Conservation (phyloP, 2,113 vertebrate species). For the Indicator indicator region DNA sequence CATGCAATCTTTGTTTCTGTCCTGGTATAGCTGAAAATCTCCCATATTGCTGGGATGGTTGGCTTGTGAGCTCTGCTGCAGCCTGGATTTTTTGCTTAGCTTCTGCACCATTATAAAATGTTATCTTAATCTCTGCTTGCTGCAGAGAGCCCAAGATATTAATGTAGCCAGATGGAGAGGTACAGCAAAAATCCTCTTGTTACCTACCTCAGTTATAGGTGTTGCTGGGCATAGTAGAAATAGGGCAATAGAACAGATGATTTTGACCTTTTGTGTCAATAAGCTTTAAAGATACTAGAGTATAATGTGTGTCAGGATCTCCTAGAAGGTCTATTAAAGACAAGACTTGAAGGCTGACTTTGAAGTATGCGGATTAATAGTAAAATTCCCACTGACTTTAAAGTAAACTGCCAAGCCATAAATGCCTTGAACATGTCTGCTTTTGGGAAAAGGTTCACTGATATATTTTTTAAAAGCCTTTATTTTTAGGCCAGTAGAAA, state of each 20-base stretch:
- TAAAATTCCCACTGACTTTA: not conserved
- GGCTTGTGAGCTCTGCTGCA: not conserved
- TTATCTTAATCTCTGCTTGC: not conserved
- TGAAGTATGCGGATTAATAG: not conserved
- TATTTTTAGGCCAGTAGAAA: not conserved
- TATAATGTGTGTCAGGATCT: not conserved
- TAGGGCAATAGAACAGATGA: not conserved
- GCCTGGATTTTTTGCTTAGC: not conserved
- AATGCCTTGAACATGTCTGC: not conserved
- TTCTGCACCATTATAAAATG: not conserved
- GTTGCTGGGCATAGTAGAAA: not conserved
- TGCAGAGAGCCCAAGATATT: not conserved
- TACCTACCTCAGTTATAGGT: not conserved
- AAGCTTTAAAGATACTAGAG: not conserved
- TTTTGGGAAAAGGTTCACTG: not conserved
- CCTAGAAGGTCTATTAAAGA: not conserved
- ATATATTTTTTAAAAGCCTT: not conserved
- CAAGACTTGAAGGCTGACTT: slow-evolving; percentile 2
- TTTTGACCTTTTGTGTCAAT: not conserved
- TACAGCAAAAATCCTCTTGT: not conserved
- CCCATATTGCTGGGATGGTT: not conserved
- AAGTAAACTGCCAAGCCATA: not conserved
- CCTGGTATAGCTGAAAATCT: not conserved
- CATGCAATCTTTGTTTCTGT: not conserved
- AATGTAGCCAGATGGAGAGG: not conserved